Conservation (phyloP, 2,797 vertebrate species). For the Sebastes minor region DNA sequence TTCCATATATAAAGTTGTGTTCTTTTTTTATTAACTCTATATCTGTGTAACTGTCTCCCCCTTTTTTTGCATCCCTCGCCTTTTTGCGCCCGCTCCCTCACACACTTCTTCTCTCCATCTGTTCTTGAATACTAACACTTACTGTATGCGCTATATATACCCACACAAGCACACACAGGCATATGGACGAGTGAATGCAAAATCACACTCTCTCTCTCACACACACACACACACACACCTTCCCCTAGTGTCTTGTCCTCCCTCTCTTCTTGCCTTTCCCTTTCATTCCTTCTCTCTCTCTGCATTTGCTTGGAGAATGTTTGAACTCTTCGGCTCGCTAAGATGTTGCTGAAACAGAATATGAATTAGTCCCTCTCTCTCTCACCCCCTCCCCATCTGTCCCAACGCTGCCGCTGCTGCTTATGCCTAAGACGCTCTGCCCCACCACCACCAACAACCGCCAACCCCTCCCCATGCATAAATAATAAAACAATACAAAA, state of each 20-base stretch:
- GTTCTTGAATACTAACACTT: constrained; percentile 68
- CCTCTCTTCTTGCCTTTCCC: constrained; percentile 54
- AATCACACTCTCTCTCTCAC: constrained; percentile 20
- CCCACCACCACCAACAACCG: constrained; percentile 21
- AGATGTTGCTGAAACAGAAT: constrained; percentile 83
- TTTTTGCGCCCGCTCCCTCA: constrained; percentile 58
- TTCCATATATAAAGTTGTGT: constrained; percentile 43
- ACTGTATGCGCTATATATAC: constrained; percentile 41
- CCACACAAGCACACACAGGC: constrained; percentile 18
- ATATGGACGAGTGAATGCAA: constrained; percentile 38
- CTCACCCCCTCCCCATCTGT: constrained; percentile 61
- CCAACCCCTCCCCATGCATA: constrained; percentile 76
- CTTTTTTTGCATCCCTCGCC: constrained; percentile 31
- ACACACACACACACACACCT: constrained; percentile 42
- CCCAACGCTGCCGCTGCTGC: constrained; percentile 71
- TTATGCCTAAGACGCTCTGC: constrained; percentile 67
- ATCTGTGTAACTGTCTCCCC: constrained; percentile 18
- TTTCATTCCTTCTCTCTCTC: constrained; percentile 51
- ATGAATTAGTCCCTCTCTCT: constrained; percentile 70
- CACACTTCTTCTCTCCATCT: constrained; percentile 74
- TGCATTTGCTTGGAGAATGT: constrained; percentile 78
- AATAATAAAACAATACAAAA: constrained; percentile 88
- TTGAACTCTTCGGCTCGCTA: constrained; percentile 80
- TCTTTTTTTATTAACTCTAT: constrained; percentile 32
- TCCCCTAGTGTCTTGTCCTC: constrained; percentile 73